Percentiles rank a stretch among this genome's conserved stretches.
phyloP scores from a whole-genome alignment of 2,888 invertebrate species.

The Rotaria sp. region DNA sequence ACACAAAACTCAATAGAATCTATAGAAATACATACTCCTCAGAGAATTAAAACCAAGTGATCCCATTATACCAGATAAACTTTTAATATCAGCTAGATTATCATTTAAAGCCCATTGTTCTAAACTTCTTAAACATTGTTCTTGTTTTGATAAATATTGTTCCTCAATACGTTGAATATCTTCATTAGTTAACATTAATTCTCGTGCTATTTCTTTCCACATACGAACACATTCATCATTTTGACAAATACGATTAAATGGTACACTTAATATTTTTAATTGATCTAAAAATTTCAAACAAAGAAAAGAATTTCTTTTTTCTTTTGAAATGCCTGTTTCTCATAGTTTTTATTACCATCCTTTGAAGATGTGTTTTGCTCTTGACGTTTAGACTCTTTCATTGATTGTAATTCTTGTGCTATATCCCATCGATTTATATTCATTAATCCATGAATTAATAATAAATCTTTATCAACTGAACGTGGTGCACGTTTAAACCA shows the following conservation, averaged over 20 bases:
- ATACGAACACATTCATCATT: neutral
- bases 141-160: neutral
- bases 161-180: neutral
- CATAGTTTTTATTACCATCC: neutral
- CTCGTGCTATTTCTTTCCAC: constrained; percentile 12
- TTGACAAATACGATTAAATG: neutral
- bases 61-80: neutral
- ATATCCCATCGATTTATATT: constrained; percentile 18
- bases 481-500: constrained; percentile 27
- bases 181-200: neutral
- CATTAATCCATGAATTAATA: neutral
- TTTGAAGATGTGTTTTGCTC: neutral
- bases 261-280: neutral
- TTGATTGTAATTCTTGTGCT: neutral
- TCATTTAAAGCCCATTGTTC: neutral
- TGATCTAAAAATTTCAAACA: neutral
- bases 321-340: neutral
- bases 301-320: neutral
- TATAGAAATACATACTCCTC: neutral
- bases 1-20: neutral
- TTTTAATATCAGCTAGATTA: neutral
- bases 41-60: neutral
- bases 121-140: neutral
- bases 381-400: neutral
- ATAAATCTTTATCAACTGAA: neutral